These are phyloP conservation scores for Drosophila trapezifrons DNA, from an alignment of 1,140 invertebrate genomes.

Conservation along the genomic window DNA sequence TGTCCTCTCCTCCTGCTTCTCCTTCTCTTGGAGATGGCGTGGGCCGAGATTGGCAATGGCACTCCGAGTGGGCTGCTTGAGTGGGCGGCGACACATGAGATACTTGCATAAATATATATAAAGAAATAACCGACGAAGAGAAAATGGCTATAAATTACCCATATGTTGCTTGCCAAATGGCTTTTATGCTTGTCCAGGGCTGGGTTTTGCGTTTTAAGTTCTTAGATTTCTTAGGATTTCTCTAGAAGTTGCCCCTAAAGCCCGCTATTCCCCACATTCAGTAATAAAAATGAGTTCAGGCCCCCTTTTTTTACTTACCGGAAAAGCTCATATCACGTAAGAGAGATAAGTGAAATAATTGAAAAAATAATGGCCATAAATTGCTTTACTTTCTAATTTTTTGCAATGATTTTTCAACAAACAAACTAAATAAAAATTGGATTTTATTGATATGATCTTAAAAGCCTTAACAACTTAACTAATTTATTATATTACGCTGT, in stretches of 20 bases:
- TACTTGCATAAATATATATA: slow-evolving; percentile 12
- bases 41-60: slow-evolving; percentile 40
- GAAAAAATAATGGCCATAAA: neutral
- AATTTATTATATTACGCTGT: too few species aligned
- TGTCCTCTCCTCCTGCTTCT: slow-evolving; percentile 16
- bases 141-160: slow-evolving; percentile 39
- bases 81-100: slow-evolving; percentile 38
- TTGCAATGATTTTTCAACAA: neutral
- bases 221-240: neutral
- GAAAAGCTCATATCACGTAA: too few species aligned
- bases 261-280: neutral
- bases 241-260: neutral
- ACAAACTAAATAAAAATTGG: neutral
- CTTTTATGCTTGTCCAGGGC: slow-evolving; percentile 1
- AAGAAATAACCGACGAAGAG: slow-evolving; percentile 6
- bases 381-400: neutral
- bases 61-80: slow-evolving; percentile 19
- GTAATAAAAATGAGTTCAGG: neutral
- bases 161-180: slow-evolving; percentile 24
- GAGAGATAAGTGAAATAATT: too few species aligned
- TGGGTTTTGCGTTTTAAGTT: neutral
- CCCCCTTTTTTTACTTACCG: neutral
- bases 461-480: too few species aligned
- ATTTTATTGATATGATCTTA: too few species aligned
- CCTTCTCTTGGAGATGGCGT: slow-evolving; percentile 1